Conservation (phyloP, 2,113 vertebrate species). For the Phaethornis superciliosus region DNA sequence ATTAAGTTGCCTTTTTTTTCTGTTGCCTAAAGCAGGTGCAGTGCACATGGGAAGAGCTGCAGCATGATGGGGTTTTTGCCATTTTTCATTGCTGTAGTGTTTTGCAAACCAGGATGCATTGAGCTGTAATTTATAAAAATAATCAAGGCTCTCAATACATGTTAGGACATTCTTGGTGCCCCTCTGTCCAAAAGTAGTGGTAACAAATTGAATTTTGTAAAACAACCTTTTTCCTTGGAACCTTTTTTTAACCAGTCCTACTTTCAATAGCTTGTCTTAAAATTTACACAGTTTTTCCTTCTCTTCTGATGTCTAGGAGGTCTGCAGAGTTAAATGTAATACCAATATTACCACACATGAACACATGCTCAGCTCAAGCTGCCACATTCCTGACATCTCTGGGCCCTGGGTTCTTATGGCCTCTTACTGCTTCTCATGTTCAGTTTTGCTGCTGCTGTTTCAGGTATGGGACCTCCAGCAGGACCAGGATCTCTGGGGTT, state of each 20-base stretch:
- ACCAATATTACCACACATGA: rapidly evolving
- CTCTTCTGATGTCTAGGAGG: neutral
- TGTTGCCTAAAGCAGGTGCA: rapidly evolving
- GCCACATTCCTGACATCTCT: neutral
- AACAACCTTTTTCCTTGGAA: neutral
- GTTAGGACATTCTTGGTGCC: neutral
- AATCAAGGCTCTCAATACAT: neutral
- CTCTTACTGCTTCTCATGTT: neutral
- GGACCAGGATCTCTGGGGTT: neutral
- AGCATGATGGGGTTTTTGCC: neutral
- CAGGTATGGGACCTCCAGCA: neutral
- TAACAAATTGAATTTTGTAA: neutral
- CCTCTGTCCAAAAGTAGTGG: neutral
- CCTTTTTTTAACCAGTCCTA: neutral
- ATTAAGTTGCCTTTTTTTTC: neutral
- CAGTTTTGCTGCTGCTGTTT: neutral
- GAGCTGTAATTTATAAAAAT: neutral
- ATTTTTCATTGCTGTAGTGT: neutral
- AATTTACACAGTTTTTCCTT: rapidly evolving
- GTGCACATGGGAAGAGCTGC: neutral
- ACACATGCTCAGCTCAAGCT: neutral
- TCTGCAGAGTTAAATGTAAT: neutral
- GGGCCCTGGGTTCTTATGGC: neutral
- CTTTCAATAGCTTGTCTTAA: neutral
- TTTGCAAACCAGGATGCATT: neutral